A percentile compares a stretch with the other conserved stretches of the same genome.
These are phyloP conservation scores for Macroramphosus scolopax DNA, from an alignment of 2,797 vertebrate species.

Conservation along the genomic window DNA sequence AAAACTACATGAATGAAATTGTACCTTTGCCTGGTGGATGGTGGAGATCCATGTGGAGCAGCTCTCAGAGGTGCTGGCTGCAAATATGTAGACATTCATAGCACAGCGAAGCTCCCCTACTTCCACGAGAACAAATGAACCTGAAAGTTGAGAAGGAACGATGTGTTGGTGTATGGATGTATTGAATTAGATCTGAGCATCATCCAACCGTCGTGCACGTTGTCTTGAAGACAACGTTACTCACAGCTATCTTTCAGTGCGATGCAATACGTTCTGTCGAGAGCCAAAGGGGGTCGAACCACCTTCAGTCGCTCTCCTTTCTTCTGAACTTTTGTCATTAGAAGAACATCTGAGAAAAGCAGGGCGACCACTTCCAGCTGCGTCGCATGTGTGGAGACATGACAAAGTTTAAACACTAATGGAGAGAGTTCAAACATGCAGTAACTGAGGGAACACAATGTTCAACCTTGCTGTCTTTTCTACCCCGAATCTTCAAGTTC, in stretches of 20 bases:
- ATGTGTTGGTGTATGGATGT: neutral
- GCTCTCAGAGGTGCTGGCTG: slow-evolving; percentile 66
- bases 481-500: slow-evolving; percentile 76
- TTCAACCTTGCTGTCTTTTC: slow-evolving; percentile 84
- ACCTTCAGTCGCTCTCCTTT: slow-evolving; percentile 81
- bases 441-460: too few relatives aligned
- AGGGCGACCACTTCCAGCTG: slow-evolving; percentile 82
- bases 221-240: slow-evolving; percentile 37
- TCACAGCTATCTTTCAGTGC: slow-evolving; percentile 82
- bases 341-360: slow-evolving; percentile 85
- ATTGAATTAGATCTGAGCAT: neutral
- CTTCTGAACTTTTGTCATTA: slow-evolving; percentile 84
- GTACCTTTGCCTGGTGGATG: slow-evolving; percentile 75
- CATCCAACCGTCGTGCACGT: neutral
- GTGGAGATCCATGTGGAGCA: slow-evolving; percentile 76
- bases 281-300: slow-evolving; percentile 80
- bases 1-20: too few relatives aligned
- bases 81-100: slow-evolving; percentile 75
- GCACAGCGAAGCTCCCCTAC: slow-evolving; percentile 79
- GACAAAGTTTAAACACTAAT: neutral
- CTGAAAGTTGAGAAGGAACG: slow-evolving; percentile 53
- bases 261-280: slow-evolving; percentile 78
- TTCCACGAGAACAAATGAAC: slow-evolving; percentile 81
- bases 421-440: neutral
- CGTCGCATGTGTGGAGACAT: neutral